Conservation (phyloP, 30 jellyfish, hydroid and myxozoan genomes). For the Mastigias papua region DNA sequence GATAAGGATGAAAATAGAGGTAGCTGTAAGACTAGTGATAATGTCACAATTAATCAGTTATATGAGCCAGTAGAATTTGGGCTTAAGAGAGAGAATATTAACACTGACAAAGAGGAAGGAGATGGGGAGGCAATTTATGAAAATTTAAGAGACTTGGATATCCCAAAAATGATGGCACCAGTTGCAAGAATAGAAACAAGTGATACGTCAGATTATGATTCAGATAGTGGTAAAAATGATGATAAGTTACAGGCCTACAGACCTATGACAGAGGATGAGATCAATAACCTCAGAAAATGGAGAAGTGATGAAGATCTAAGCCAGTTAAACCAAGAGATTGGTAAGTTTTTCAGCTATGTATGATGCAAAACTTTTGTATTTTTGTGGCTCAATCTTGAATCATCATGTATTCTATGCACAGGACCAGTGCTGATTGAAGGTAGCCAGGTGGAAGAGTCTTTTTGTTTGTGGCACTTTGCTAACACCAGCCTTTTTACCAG, state of each 20-base stretch:
- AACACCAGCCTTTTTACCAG: too few relatives aligned
- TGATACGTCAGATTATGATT: constrained; percentile 84
- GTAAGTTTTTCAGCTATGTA: constrained; percentile 13
- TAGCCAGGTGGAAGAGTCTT: not conserved
- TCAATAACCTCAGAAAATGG: constrained; percentile 71
- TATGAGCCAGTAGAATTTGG: constrained; percentile 20
- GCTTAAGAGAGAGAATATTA: constrained; percentile 12
- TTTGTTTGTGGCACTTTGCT: not conserved
- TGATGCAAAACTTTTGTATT: too few relatives aligned
- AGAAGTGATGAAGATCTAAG: constrained; percentile 81
- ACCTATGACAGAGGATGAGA: constrained; percentile 89
- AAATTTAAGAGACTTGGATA: constrained; percentile 60
- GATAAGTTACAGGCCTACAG: constrained; percentile 71
- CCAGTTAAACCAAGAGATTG: constrained; percentile 46
- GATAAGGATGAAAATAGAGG: constrained; percentile 14
- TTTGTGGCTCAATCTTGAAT: too few relatives aligned
- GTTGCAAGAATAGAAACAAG: constrained; percentile 62
- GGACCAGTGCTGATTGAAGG: too few relatives aligned
- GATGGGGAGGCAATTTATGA: constrained; percentile 83
- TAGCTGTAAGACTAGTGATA: constrained; percentile 26
- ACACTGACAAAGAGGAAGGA: constrained; percentile 47
- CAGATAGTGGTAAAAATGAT: constrained; percentile 51
- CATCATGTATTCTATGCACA: too few relatives aligned
- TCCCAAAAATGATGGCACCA: constrained; percentile 44
- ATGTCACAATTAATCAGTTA: constrained; percentile 35